Evolutionary conservation across 2,888 invertebrate species (phyloP), one percentile per base, ranked within the genome.

Genomic region (Drosophila nr. medialis): DNA sequence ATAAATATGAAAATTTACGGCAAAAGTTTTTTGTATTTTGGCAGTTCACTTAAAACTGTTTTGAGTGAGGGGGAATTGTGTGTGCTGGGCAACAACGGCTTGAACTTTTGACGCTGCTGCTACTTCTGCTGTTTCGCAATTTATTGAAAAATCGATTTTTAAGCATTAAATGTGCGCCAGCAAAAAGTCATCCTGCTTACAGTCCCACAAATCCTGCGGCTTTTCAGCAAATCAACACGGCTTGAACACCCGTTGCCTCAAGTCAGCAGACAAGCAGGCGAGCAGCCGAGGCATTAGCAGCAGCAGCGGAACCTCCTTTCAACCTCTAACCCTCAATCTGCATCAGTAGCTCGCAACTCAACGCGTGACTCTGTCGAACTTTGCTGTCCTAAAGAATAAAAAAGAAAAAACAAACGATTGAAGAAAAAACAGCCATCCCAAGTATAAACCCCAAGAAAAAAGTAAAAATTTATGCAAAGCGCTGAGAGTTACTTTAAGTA

Each of bases 1-100:
- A 87, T 87, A 87, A 87, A 90, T 87, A 87, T 87, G 89, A 90
- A 87, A 90, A 90, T 87, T 87, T 87, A 88, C 90, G 90, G 86
- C 73, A 75, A 69, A 87, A 87, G 62, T 86, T 87, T 64, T 72
- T 78, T 76, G 76, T 75, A 74, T 83, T 86, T 75, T 83, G 80
- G 80, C 83, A 80, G 83, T 82, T 81, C 73, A 82, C 81, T 81
- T 81, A 81, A 81, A 81, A 80, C 73, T 73, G 80, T 72, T 79
- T 69, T 66, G 49, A 53, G 58, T 32, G 56, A 15, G 45, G 45
- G 51, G 56, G 59, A 54, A 49, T 67, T 61, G 54, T 55, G 54
- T 54, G 74, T 65, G 50, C 71, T 72, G 68, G 75, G 61, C 51
- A 61, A 70, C 70, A 64, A 75, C 69, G 83, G 86, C 84, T 89